Percentiles rank a stretch among this genome's conserved stretches.
These are phyloP conservation scores for Anhinga rufa DNA, from an alignment of 2,113 vertebrate species.

Conservation along the genomic window DNA sequence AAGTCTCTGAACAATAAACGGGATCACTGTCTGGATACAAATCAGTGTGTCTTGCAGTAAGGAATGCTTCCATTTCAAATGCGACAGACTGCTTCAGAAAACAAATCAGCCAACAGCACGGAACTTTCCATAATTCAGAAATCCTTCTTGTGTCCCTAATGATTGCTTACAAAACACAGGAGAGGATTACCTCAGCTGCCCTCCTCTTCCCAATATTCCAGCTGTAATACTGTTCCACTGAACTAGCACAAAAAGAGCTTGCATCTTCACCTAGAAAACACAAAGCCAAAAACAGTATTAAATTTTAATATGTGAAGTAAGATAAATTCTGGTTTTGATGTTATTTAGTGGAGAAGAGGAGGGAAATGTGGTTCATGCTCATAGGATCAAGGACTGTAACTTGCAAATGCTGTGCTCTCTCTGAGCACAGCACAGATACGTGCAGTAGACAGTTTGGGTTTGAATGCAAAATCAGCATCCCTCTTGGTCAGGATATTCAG, in stretches of 20 bases:
- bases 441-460: background rate
- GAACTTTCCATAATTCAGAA: background rate
- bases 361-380: background rate
- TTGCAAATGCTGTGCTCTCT: background rate
- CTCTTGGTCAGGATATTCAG: background rate
- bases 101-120: background rate
- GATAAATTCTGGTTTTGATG: background rate
- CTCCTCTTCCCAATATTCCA: slow-evolving; percentile 98
- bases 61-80: background rate
- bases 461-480: background rate
- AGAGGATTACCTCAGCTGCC: slow-evolving; percentile 86
- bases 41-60: background rate
- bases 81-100: background rate
- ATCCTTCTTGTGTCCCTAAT: background rate
- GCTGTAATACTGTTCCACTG: slow-evolving; percentile 91
- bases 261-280: slow-evolving; percentile 81
- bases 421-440: background rate
- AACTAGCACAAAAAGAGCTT: slow-evolving; percentile 89
- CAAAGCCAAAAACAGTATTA: background rate
- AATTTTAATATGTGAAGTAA: background rate
- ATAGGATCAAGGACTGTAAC: background rate
- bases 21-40: background rate
- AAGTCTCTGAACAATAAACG: background rate
- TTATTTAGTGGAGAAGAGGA: background rate
- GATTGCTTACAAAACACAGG: background rate